Evolutionary conservation across 1,140 invertebrate species (phyloP), one percentile per base, ranked within the genome.

Genomic region (Ruditapes philippinarum): DNA sequence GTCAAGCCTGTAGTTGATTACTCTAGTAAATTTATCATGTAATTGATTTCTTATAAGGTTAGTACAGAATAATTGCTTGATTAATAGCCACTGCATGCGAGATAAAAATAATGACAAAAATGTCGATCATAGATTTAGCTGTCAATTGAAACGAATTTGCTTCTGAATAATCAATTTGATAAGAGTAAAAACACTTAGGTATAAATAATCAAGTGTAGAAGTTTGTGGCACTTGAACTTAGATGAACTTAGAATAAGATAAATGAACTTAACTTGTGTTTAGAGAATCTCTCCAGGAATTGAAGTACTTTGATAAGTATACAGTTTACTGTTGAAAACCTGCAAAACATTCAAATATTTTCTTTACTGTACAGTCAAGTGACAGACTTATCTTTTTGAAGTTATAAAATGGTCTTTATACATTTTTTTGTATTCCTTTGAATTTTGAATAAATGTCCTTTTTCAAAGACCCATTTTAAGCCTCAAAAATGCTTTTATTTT

Each of bases 21-120:
- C 25, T 70, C 22, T 1, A 70, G 36, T 17, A 45, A 70, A 40
- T 70, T 70, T 70, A 70, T 70, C 65, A 70, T 33, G 36, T 70
- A 70, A 70, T 70, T 70, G 65, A 70, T 70, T 70, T 70, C 65
- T 70, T 70, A 40, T 70, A 9, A 19, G n/a, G 65, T 70, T 70
- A 70, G 33, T 19, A 33, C 19, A 33, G 38, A 70, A 38, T 70
- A 70, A 70, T 70, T 70, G 65, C 0, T 70, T 70, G 65, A 70
- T 70, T 70, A 70, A 70, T 70, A 33, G 28, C 4, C 33, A 17
- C 11, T 19, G 33, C 22, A 38, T 38, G 65, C 0, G 36, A 70
- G n/a, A 70, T 70, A 40, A 70, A 40, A 36, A 70, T 70, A n/a
- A 70, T 28, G 65, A 70, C 65, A 70, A 36, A 45, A 40, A 5